Evolutionary conservation across 1,140 invertebrate genomes (phyloP).

Genomic region (Pseudoatta argentina): DNA sequence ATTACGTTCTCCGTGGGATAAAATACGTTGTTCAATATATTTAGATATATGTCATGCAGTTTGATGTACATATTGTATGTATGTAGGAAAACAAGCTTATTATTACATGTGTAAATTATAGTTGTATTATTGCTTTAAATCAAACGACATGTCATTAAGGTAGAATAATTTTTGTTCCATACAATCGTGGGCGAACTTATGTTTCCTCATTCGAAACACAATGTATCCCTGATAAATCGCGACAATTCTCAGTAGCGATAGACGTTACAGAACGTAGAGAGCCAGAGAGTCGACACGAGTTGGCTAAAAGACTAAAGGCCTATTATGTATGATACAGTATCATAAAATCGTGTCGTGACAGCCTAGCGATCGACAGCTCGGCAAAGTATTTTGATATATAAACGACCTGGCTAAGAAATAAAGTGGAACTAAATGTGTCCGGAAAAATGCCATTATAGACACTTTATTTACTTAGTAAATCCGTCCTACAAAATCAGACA

Average conservation of each 20-base stretch:
- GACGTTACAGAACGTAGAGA: neutral
- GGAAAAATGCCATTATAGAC: neutral
- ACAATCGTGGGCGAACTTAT: slow-evolving; percentile 3
- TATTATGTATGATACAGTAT: neutral
- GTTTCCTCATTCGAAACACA: slow-evolving; percentile 27
- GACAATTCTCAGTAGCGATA: slow-evolving; percentile 39
- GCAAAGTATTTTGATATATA: neutral
- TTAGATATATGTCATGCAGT: neutral
- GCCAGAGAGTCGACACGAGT: neutral
- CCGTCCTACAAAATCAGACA: neutral
- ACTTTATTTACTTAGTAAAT: neutral
- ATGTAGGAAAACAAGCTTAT: neutral
- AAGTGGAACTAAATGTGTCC: neutral
- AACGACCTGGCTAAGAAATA: neutral
- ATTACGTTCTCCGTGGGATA: neutral
- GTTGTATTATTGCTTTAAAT: slow-evolving; percentile 2
- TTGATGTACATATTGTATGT: slow-evolving; percentile 1
- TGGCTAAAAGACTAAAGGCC: neutral
- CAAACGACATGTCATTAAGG: slow-evolving; percentile 23
- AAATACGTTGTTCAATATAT: neutral
- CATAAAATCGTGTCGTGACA: slow-evolving; percentile 31
- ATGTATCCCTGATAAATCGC: slow-evolving; percentile 64
- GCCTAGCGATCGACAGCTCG: neutral
- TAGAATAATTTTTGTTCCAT: slow-evolving; percentile 9
- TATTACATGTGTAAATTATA: slow-evolving; percentile 4